These are phyloP conservation scores for Passer domesticus DNA, from an alignment of 2,113 vertebrate genomes.

Conservation along the genomic window DNA sequence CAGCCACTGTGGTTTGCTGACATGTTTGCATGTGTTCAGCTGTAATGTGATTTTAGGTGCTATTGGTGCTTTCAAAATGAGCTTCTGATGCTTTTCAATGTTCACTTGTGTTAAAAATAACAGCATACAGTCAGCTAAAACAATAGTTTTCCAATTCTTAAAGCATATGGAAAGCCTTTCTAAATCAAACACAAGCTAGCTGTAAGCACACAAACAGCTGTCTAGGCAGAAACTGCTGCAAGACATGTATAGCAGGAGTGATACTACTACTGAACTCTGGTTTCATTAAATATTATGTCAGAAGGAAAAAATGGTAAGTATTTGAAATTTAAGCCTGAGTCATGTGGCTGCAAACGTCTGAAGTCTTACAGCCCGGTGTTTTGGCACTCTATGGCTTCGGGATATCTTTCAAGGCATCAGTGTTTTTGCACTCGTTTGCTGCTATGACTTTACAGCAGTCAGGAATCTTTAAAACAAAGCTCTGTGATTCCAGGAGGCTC, in stretches of 20 bases:
- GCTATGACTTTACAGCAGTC: conserved; percentile 40
- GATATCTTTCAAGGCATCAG: conserved; percentile 17
- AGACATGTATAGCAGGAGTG: background rate
- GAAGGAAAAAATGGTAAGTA: conserved; percentile 56
- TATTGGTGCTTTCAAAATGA: background rate
- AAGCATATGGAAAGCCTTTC: background rate
- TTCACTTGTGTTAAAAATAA: background rate
- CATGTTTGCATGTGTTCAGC: background rate
- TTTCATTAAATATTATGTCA: conserved; percentile 58
- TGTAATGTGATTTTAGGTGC: background rate
- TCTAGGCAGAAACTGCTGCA: background rate
- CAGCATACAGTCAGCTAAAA: background rate
- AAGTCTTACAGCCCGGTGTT: conserved; percentile 16
- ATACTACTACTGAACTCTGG: background rate
- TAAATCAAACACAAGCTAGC: background rate
- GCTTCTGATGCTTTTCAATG: background rate
- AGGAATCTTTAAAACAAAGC: conserved; percentile 61
- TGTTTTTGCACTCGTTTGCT: conserved; percentile 33
- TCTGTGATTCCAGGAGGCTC: conserved; percentile 36
- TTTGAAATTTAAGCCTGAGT: conserved; percentile 60
- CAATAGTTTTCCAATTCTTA: background rate
- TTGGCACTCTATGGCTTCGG: conserved; percentile 13
- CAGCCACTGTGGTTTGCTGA: background rate
- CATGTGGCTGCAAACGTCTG: conserved; percentile 21
- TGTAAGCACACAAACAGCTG: conserved; percentile 24